A percentile compares a stretch with the other conserved stretches of the same genome.
These are phyloP conservation scores for Zele albiditarsus DNA, from an alignment of 2,888 invertebrate species.

Conservation along the genomic window DNA sequence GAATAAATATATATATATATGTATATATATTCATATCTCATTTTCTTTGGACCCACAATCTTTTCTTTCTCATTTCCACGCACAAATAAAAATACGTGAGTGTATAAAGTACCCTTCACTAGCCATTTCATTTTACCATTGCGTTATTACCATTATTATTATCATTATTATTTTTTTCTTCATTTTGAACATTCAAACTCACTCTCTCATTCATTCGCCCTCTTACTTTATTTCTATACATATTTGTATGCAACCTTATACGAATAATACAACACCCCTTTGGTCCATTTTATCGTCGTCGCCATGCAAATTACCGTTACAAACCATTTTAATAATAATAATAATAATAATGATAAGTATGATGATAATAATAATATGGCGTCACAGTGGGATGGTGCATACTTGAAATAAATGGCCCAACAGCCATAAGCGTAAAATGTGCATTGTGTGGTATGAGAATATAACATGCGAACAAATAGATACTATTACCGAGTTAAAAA, in stretches of 20 bases:
- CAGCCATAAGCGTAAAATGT: constrained; percentile 21
- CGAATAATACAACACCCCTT: background rate
- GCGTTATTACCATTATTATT: constrained; percentile 36
- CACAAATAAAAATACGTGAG: background rate
- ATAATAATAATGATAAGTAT: constrained; percentile 15
- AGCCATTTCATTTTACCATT: constrained; percentile 15
- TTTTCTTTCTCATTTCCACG: background rate
- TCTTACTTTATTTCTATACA: constrained; percentile 1
- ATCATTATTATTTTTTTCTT: background rate
- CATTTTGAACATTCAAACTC: no score
- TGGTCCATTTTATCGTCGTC: constrained; percentile 32
- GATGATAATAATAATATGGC: constrained; percentile 17
- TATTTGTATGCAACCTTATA: background rate
- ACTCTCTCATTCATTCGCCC: background rate
- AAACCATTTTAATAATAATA: constrained; percentile 45
- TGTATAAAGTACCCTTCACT: constrained; percentile 7
- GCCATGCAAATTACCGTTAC: constrained; percentile 46
- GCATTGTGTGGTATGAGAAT: background rate
- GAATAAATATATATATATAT: background rate
- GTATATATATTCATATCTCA: background rate
- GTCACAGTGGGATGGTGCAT: constrained; percentile 22
- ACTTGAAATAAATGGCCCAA: background rate
- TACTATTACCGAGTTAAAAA: constrained; percentile 20
- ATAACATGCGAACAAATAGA: constrained; percentile 19
- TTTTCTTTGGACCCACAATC: background rate